Percentiles rank a stretch among this genome's conserved stretches.
These are phyloP conservation scores for Catotricha subobsoleta DNA, from an alignment of 2,888 invertebrate species.

Conservation along the genomic window DNA sequence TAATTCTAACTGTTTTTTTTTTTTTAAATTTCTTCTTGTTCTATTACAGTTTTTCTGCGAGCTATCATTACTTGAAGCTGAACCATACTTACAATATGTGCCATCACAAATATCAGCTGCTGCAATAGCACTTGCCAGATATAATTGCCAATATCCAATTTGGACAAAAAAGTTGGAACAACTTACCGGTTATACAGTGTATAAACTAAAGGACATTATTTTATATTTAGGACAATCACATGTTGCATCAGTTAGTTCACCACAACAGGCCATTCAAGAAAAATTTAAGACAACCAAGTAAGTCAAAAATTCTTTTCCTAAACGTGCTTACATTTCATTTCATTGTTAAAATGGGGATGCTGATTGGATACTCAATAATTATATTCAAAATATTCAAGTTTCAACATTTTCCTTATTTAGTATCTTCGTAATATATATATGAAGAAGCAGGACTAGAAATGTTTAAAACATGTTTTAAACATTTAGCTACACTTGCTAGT, in stretches of 20 bases:
- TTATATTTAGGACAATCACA: constrained; percentile 52
- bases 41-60: constrained; percentile 60
- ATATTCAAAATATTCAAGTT: too few relatives aligned
- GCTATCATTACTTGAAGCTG: constrained; percentile 68
- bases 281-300: constrained; percentile 69
- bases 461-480: too few relatives aligned
- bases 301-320: too few relatives aligned
- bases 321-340: too few relatives aligned
- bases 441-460: too few relatives aligned
- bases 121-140: constrained; percentile 62
- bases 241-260: constrained; percentile 41
- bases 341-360: too few relatives aligned
- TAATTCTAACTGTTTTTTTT: too few relatives aligned
- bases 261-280: constrained; percentile 73
- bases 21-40: too few relatives aligned
- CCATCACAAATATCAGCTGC: constrained; percentile 71
- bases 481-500: too few relatives aligned
- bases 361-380: too few relatives aligned
- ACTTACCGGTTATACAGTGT: constrained; percentile 47
- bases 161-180: constrained; percentile 50
- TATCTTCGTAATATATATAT: too few relatives aligned
- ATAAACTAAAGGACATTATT: constrained; percentile 48
- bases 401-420: too few relatives aligned
- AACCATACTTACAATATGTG: constrained; percentile 62
- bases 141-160: constrained; percentile 38